Base-by-base conservation (phyloP, 2,888 invertebrate genomes). In the Aphrophora alni region DNA sequence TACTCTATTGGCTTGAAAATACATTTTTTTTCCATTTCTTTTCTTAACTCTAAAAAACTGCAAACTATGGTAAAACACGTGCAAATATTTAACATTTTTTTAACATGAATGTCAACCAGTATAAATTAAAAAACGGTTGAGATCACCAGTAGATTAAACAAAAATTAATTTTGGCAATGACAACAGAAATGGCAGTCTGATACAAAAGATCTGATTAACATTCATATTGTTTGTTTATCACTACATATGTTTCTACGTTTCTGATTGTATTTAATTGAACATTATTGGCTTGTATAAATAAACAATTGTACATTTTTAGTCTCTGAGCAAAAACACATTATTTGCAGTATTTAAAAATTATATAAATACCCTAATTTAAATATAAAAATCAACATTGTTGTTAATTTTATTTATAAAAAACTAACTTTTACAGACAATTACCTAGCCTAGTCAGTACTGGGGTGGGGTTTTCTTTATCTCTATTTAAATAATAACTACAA, bases 371-470 rank as follows among this genome's bases (percentile, higher is more conserved):
- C 59, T 59, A 59, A 59, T 80, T 25, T 59, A 69, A 75, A 70
- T 75, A 69, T 75, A 74, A 80, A 74, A 80, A 75, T 69, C 73
- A 79, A 79, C 75, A 75, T 75, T n/a, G n/a, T 80, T 69, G 38
- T 75, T 75, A 69, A 38, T 75, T 33, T 75, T 24, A 26, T 74
- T 78, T 69, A 70, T 75, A 80, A 75, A 80, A 75, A 75, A 26
- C 38, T 69, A 78, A 69, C 38, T 80, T 80, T 75, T 75, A 80
- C 74, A 70, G 80, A 80, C 80, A 80, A 74, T 75, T 59, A 75
- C 70, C 68, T 80, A 77, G n/a, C 75, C 82, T 82, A 82, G 73
- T 82, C 82, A 82, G 82, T 82, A 80, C 82, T 82, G 82, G 77
- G 79, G 70, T 73, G 70, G 71, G 75, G 75, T 51, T 26, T 51